Conservation (phyloP, 2,888 invertebrate species). For the Dromius quadrimaculatus region DNA sequence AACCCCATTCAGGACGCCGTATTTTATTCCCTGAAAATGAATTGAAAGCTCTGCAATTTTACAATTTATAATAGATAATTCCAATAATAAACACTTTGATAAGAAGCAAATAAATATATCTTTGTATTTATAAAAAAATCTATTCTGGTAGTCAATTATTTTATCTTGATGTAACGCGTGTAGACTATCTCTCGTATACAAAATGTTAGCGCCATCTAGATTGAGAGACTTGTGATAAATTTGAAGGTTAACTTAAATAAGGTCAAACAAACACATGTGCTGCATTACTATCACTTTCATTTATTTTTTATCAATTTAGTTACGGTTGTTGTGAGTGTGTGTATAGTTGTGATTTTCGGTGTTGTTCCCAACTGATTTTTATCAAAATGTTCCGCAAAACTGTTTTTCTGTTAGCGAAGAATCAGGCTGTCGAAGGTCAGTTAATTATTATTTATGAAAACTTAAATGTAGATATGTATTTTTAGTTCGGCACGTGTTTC, state of each 20-base stretch:
- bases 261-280: conserved; percentile 8
- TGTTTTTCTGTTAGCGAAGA: conserved; percentile 8
- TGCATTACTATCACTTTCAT: conserved; percentile 5
- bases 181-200: too few species aligned
- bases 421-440: conserved; percentile 24
- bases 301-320: conserved; percentile 10
- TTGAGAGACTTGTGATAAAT: neutral
- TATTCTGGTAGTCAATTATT: too few species aligned
- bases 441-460: neutral
- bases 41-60: too few species aligned
- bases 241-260: conserved; percentile 6
- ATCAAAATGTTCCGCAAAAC: conserved; percentile 41
- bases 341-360: neutral
- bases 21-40: conserved; percentile 80
- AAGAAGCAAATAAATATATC: too few species aligned
- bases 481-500: conserved; percentile 4
- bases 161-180: too few species aligned
- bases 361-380: too few species aligned
- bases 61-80: too few species aligned
- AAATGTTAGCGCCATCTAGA: neutral
- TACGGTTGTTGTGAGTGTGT: neutral
- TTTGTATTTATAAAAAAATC: too few species aligned
- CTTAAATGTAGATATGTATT: conserved; percentile 25
- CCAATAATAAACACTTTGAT: too few species aligned
- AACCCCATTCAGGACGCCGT: conserved; percentile 87